These are phyloP conservation scores for Ctenosaura bakeri DNA, from an alignment of 2,797 vertebrate species.

Conservation along the genomic window DNA sequence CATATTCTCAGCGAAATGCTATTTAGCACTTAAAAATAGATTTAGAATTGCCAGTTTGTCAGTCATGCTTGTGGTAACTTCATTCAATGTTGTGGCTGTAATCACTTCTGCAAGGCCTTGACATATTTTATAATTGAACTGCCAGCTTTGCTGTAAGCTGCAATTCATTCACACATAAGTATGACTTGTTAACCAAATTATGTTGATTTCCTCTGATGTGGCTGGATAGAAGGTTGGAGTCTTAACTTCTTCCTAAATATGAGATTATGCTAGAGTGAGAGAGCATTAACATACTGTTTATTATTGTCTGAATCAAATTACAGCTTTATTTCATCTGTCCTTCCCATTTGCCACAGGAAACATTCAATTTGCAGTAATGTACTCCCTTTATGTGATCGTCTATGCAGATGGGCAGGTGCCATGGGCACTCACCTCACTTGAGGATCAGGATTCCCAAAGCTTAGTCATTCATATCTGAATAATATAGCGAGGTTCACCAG, in stretches of 20 bases:
- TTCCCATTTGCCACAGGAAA: slow-evolving; percentile 61
- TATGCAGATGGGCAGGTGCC: slow-evolving; percentile 4
- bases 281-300: slow-evolving; percentile 61
- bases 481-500: no score
- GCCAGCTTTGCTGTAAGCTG: slow-evolving; percentile 74
- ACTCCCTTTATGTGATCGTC: slow-evolving; percentile 8
- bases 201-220: slow-evolving; percentile 75
- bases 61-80: slow-evolving; percentile 70
- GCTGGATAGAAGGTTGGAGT: slow-evolving; percentile 63
- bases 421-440: slow-evolving; percentile 24
- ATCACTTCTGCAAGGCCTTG: slow-evolving; percentile 74
- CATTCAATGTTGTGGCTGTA: slow-evolving; percentile 71
- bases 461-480: neutral
- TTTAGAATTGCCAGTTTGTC: slow-evolving; percentile 71
- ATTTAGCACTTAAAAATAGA: slow-evolving; percentile 75
- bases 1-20: slow-evolving; percentile 43
- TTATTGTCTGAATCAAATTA: slow-evolving; percentile 62
- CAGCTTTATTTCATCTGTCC: slow-evolving; percentile 59
- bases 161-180: slow-evolving; percentile 75
- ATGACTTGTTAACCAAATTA: slow-evolving; percentile 79
- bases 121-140: slow-evolving; percentile 79
- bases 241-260: slow-evolving; percentile 51
- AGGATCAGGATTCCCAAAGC: neutral
- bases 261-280: slow-evolving; percentile 53
- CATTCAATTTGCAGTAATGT: neutral